phyloP scores from a whole-genome alignment of 2,888 invertebrate species.

The Aplocera efformata region DNA sequence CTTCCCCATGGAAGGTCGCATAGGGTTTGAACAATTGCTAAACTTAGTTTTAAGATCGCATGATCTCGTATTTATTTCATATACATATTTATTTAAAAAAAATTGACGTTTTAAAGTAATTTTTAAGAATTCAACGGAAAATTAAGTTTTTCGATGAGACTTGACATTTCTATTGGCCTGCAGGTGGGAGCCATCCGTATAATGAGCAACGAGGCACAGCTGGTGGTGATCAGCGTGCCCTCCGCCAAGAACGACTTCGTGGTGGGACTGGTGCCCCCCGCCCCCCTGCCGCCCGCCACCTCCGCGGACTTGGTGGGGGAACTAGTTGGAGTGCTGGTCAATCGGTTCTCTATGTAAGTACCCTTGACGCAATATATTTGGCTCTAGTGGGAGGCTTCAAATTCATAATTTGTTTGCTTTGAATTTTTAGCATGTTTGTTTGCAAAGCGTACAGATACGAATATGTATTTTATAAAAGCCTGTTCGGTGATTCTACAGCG shows the following conservation, averaged over 20 bases:
- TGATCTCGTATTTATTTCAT: too few relatives aligned
- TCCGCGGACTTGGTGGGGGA: constrained; percentile 89
- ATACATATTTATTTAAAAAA: too few relatives aligned
- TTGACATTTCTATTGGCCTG: neutral
- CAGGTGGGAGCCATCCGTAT: constrained; percentile 92
- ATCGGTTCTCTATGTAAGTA: constrained; percentile 88
- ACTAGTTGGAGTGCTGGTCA: constrained; percentile 89
- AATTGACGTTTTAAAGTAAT: too few relatives aligned
- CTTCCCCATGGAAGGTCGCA: too few relatives aligned
- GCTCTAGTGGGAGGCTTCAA: too few relatives aligned
- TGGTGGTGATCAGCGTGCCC: constrained; percentile 92
- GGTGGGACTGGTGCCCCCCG: constrained; percentile 82
- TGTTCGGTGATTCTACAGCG: too few relatives aligned
- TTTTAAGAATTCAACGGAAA: too few relatives aligned
- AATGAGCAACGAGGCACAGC: constrained; percentile 92
- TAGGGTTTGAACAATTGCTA: too few relatives aligned
- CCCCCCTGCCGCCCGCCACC: constrained; percentile 29
- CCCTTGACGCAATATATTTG: neutral
- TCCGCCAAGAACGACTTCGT: constrained; percentile 93
- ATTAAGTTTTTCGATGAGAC: neutral
- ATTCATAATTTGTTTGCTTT: too few relatives aligned
- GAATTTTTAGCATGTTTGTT: too few relatives aligned
- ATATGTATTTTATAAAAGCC: neutral
- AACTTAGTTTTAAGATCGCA: too few relatives aligned
- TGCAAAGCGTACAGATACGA: constrained; percentile 6